These are phyloP conservation scores for Didymodactylos carnosus DNA, from an alignment of 2,888 invertebrate species.

Conservation along the genomic window DNA sequence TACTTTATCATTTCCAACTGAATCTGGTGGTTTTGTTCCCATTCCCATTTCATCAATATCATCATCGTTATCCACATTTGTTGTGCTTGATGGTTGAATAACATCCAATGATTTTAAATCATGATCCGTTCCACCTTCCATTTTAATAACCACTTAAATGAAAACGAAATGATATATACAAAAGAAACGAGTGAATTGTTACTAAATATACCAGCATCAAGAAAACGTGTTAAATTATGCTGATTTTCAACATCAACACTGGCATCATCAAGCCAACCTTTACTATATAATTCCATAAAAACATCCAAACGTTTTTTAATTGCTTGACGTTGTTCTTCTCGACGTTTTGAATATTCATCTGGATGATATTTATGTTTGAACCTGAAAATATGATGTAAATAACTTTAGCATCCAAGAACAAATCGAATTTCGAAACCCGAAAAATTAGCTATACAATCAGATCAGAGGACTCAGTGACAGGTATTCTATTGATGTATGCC, in stretches of 20 bases:
- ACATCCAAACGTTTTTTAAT: constrained; percentile 58
- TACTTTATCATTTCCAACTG: too few species aligned
- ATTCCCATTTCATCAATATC: constrained; percentile 16
- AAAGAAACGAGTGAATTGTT: neutral
- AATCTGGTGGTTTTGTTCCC: constrained; percentile 18
- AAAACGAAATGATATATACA: constrained; percentile 4
- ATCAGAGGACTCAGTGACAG: too few species aligned
- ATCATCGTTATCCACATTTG: constrained; percentile 15
- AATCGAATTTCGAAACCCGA: too few species aligned
- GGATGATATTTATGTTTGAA: constrained; percentile 98
- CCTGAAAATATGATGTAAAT: constrained; percentile 42
- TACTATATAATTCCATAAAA: constrained; percentile 55
- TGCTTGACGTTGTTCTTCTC: constrained; percentile 61
- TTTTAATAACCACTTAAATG: constrained; percentile 61
- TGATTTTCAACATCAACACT: constrained; percentile 63
- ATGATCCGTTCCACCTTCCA: constrained; percentile 59
- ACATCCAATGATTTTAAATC: constrained; percentile 63
- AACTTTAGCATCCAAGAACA: neutral
- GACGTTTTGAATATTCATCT: constrained; percentile 70
- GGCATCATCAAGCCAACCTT: constrained; percentile 52
- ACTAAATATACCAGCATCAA: constrained; percentile 51
- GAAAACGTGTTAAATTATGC: constrained; percentile 54
- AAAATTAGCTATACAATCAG: too few species aligned
- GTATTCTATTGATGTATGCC: too few species aligned
- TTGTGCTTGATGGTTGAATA: constrained; percentile 25